Evolutionary conservation across 2,888 invertebrate genomes (phyloP), one percentile per base, ranked within the genome.

Genomic region (Zaprionus lineosus): DNA sequence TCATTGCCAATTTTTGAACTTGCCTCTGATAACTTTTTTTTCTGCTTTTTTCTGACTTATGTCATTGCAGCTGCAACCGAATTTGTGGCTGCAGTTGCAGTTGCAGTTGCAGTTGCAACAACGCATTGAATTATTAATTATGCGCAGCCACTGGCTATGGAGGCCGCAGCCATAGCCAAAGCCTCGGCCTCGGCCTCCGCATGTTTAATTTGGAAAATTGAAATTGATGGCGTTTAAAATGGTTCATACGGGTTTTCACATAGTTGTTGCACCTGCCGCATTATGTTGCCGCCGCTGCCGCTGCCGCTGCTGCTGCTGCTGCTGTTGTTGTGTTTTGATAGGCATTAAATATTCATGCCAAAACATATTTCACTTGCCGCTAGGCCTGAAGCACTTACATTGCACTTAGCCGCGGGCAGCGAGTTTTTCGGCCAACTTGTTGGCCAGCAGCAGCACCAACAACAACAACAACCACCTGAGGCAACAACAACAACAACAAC

Each of bases 51-150:
- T n/a, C n/a, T 56, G 72, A 64, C 78, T 79, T 79, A 79, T 79
- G 78, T 79, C 82, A 79, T 62, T 81, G 76, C 29, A 29, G 3
- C 29, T 2, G 1, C 29, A 8, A 24, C 4, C 2, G 24, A 6
- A 4, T 8, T n/a, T 7, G 24, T n/a, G n/a, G 4, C 24, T 24
- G 24, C 24, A 21, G 4, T 21, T 7, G 21, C 21, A 3, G 7
- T 21, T 21, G 21, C 21, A 3, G 7, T 21, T 33, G 33, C 65
- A 50, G 19, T 51, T 47, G 51, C 62, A 58, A 47, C 69, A 72
- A 55, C 62, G 72, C 64, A 77, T 81, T 79, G 74, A 81, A 74
- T 81, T 79, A 79, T 77, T 79, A 74, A 79, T 77, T 70, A 73
- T 26, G 33, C 26, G 11, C 11, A 16, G 33, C 15, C 26, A 21